A percentile compares a stretch with the other conserved stretches of the same genome.
phyloP scores from a whole-genome alignment of 2,113 vertebrate genomes.

The Poecilia latipinna region DNA sequence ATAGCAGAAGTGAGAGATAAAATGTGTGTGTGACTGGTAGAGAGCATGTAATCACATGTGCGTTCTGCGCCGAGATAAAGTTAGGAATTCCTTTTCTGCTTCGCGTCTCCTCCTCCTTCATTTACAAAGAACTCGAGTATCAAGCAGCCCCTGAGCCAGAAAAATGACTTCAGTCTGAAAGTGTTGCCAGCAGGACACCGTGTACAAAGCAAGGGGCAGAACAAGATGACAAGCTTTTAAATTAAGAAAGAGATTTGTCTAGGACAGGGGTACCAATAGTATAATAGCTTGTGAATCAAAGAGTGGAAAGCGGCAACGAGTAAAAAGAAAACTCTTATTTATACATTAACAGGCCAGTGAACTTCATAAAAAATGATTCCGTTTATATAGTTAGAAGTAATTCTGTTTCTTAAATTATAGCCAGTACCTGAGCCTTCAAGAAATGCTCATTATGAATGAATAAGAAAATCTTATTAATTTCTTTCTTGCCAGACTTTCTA shows the following conservation, averaged over 20 bases:
- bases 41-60: conserved; percentile 66
- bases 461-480: neutral
- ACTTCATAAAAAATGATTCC: too few relatives aligned
- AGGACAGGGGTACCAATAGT: too few relatives aligned
- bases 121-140: conserved; percentile 31
- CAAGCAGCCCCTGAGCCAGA: conserved; percentile 3
- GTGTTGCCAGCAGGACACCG: neutral
- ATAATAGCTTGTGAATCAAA: too few relatives aligned
- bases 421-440: neutral
- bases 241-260: too few relatives aligned
- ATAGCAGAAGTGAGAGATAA: neutral
- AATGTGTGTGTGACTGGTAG: conserved; percentile 3
- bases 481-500: too few relatives aligned
- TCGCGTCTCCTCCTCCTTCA: neutral
- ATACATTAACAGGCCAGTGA: too few relatives aligned
- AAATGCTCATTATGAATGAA: neutral
- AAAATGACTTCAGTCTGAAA: neutral
- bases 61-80: conserved; percentile 64
- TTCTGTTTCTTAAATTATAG: neutral
- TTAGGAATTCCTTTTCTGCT: conserved; percentile 54
- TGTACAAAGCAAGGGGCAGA: neutral
- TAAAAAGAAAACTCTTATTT: too few relatives aligned
- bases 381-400: too few relatives aligned
- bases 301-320: too few relatives aligned
- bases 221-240: neutral